Base-by-base conservation (phyloP, 2,888 invertebrate species). In the Melinopterus prodromus region DNA sequence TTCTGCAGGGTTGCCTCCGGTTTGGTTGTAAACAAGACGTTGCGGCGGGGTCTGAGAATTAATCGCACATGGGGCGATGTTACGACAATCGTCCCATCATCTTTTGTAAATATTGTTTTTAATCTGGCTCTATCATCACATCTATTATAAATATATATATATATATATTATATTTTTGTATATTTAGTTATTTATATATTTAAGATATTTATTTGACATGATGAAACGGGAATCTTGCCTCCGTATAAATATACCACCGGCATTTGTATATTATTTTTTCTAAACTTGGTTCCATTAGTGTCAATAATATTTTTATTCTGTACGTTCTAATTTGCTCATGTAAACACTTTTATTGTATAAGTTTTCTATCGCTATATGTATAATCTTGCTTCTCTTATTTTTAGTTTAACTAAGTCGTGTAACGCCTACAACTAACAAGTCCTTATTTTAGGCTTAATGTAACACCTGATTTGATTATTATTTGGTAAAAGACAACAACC, bases 181-280 rank as follows among this genome's bases (percentile, higher is more conserved):
- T 53, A 53, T 53, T 53, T 53, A 53, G 53, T 53, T 53, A 53
- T 53, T 53, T 53, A 53, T 53, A 12, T 53, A 53, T 53, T 53
- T 53, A 53, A 53, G 53, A 53, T 53, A 53, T 53, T 53, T 53
- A 53, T 53, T 53, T 53, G 53, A 53, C 53, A 53, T 53, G 53
- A 53, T 53, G 9, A 53, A 53, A 53, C 53, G 53, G 53, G 12
- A 53, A 53, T 53, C 53, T 53, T 53, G 53, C 53, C 53, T 9
- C 53, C 53, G 12, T 53, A 53, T 53, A 26, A 26, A 26, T 26
- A 2, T 26, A 2, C 26, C 3, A 26, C 12, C 12, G 53, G 53
- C 53, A 12, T 53, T 53, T 53, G 53, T 53, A 53, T 53, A 53
- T 53, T 53, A 3, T 53, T 53, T 53, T 12, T 12, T 53, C 53